Percentiles rank a stretch among this genome's conserved stretches.
phyloP scores from a whole-genome alignment of 2,113 vertebrate species.

The Salvelinus fontinalis region DNA sequence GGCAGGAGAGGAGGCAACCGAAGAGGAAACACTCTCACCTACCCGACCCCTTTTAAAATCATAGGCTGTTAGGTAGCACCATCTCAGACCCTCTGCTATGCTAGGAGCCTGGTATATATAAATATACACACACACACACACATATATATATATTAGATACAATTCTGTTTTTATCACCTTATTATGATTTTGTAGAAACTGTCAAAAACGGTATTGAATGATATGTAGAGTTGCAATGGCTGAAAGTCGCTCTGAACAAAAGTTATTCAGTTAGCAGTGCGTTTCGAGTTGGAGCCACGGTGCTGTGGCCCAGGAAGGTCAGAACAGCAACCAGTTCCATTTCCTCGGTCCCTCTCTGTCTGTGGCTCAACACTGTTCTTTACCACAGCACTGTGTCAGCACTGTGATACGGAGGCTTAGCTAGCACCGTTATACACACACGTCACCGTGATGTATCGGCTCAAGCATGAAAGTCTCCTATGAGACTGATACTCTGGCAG shows the following conservation, averaged over 20 bases:
- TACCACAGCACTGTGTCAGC: slow-evolving; percentile 6
- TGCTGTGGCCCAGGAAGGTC: neutral
- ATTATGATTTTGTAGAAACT: too few relatives aligned
- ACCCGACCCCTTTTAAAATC: neutral
- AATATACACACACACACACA: too few relatives aligned
- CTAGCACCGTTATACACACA: slow-evolving; percentile 52
- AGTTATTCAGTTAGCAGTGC: too few relatives aligned
- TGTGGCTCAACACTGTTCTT: neutral
- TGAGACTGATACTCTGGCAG: slow-evolving; percentile 53
- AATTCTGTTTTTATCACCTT: too few relatives aligned
- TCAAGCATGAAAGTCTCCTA: slow-evolving; percentile 67
- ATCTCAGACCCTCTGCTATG: neutral
- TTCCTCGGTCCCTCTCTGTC: neutral
- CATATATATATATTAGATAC: too few relatives aligned
- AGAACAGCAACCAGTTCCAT: neutral
- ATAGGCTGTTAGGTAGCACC: neutral
- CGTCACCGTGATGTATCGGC: slow-evolving; percentile 72
- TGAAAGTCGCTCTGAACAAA: too few relatives aligned
- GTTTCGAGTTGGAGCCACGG: too few relatives aligned
- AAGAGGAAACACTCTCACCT: slow-evolving; percentile 6
- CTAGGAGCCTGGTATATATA: too few relatives aligned
- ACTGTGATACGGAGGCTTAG: slow-evolving; percentile 36
- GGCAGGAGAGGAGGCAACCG: slow-evolving; percentile 60
- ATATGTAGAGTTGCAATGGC: too few relatives aligned
- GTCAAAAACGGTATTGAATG: too few relatives aligned